Percentiles rank a stretch among this genome's conserved stretches.
These are phyloP conservation scores for Ypsolopha sequella DNA, from an alignment of 2,888 invertebrate species.

Conservation along the genomic window DNA sequence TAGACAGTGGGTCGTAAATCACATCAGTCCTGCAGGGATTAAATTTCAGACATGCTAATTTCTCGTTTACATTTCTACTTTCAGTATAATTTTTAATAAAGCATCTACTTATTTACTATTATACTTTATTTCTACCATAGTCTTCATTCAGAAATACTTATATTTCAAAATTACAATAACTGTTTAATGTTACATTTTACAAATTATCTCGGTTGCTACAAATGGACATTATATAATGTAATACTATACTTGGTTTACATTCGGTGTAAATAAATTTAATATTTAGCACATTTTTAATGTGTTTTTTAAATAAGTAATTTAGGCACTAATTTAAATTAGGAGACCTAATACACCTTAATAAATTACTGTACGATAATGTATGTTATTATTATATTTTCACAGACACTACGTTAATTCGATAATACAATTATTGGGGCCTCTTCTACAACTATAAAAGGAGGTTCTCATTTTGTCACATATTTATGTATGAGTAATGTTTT, in stretches of 20 bases:
- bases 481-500: no score
- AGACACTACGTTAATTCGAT: neutral
- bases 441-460: no score
- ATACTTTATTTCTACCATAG: neutral
- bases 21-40: no score
- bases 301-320: neutral
- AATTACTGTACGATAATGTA: no score
- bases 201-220: neutral
- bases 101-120: neutral
- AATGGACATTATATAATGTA: neutral
- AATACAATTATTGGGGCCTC: no score
- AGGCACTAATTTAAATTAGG: neutral
- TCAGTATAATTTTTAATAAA: neutral
- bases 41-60: no score
- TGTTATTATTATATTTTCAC: neutral
- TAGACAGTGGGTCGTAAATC: no score
- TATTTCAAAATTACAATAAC: neutral
- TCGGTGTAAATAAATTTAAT: no score
- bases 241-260: no score
- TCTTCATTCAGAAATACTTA: slow-evolving; percentile 3
- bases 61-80: no score
- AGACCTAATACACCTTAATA: no score
- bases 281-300: slow-evolving; percentile 6
- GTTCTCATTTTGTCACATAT: no score
- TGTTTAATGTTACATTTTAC: slow-evolving; percentile 4